A percentile compares a stretch with the other conserved stretches of the same genome.
Evolutionary conservation across 2,888 invertebrate genomes (phyloP).

Genomic region (Stenodema calcarata): DNA sequence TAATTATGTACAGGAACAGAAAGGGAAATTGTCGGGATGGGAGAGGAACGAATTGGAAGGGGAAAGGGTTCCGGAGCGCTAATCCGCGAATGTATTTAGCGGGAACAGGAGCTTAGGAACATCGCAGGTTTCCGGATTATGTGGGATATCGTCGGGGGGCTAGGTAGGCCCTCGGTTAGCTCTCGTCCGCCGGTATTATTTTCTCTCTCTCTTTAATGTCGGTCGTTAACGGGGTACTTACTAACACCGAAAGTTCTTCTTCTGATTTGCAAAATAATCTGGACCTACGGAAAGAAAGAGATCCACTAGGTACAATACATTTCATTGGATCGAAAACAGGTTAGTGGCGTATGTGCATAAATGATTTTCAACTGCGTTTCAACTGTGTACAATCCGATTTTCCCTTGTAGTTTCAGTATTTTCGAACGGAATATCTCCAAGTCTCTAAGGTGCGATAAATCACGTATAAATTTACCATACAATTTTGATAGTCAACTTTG

Average conservation of each 20-base stretch:
- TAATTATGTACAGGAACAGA: neutral
- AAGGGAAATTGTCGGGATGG: neutral
- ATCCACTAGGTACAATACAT: too few relatives aligned
- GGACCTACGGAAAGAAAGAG: too few relatives aligned
- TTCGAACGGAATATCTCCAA: too few relatives aligned
- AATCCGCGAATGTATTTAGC: conserved; percentile 29
- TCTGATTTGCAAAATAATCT: neutral
- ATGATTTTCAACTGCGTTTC: too few relatives aligned
- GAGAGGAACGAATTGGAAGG: neutral
- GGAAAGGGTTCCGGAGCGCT: conserved; percentile 11
- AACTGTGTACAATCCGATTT: too few relatives aligned
- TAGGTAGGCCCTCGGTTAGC: neutral
- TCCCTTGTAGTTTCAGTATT: too few relatives aligned
- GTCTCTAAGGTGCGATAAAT: too few relatives aligned
- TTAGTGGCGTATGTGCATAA: too few relatives aligned
- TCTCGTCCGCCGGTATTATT: neutral
- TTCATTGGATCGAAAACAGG: too few relatives aligned
- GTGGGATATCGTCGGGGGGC: neutral
- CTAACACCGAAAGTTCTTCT: neutral
- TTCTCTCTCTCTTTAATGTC: neutral
- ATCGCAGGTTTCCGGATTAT: neutral
- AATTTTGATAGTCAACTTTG: too few relatives aligned
- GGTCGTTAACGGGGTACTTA: neutral
- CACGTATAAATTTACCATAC: too few relatives aligned
- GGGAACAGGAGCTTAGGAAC: conserved; percentile 9